Evolutionary conservation across 2,113 vertebrate species (phyloP).

Genomic region (Tyrannus savana): DNA sequence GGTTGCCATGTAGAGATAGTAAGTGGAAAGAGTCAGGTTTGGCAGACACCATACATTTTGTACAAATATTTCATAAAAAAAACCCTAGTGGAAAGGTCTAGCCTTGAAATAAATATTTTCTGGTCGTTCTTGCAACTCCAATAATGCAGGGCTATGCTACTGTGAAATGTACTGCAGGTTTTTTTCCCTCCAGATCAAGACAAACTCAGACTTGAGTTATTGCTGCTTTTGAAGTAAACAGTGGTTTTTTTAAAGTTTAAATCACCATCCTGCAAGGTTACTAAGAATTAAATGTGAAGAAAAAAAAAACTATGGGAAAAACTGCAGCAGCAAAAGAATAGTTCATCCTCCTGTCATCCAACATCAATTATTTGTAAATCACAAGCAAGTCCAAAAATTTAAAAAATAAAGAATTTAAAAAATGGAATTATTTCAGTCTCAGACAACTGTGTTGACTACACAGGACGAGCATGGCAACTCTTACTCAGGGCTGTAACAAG

Average conservation of each 20-base stretch:
- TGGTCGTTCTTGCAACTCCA: not conserved
- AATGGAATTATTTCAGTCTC: not conserved
- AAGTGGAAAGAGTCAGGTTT: not conserved
- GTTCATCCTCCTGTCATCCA: not conserved
- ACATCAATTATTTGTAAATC: not conserved
- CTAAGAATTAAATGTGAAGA: not conserved
- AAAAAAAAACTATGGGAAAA: not conserved
- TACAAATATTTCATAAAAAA: slow-evolving; percentile 1
- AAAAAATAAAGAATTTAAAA: not conserved
- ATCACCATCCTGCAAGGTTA: not conserved
- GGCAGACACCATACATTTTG: not conserved
- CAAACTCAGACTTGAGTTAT: not conserved
- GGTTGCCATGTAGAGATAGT: not conserved
- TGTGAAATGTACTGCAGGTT: not conserved
- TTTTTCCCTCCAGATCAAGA: not conserved
- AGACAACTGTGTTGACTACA: not conserved
- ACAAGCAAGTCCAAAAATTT: not conserved
- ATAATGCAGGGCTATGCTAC: not conserved
- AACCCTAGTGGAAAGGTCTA: not conserved
- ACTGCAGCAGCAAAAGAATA: not conserved
- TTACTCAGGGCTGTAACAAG: not conserved
- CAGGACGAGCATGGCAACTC: not conserved
- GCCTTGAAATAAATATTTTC: slow-evolving; percentile 15
- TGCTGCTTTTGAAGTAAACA: not conserved
- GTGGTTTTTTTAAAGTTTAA: not conserved